Base-by-base conservation (phyloP, 2,113 vertebrate species). In the Ginglymostoma cirratum region DNA sequence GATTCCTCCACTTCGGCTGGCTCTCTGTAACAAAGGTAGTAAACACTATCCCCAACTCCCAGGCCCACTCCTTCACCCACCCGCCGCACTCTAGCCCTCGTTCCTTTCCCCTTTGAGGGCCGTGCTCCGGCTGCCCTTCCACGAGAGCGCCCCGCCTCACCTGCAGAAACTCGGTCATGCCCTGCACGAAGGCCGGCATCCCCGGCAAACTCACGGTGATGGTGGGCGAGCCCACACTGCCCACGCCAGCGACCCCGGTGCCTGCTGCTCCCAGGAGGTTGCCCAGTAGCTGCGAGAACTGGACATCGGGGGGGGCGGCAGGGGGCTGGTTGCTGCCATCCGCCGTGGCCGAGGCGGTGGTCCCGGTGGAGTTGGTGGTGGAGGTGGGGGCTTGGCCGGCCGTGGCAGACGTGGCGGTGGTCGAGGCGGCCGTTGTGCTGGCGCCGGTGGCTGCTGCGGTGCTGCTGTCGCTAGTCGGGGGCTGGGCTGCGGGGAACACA, bases 101-200 rank as follows among this genome's bases (percentile, higher is more conserved):
- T 2, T n/a, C 72, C 45, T 0, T 1, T 15, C 42, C 17, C 80
- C 80, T 10, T 15, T 3, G 70, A 72, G 30, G 27, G n/a, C 14
- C 0, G 55, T 10, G 55, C 0, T 0, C 55, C 55, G 1, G 10
- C 1, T 12, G 12, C 10, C 55, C 55, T 61, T 61, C 55, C 1
- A 10, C 10, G 55, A 61, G 8, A 12, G 55, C 7, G 34, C 27
- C 1, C 87, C 1, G 15, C 96, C 97, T 97, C 69, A 98, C 98
- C 97, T 99, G 98, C 96, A 99, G 97, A 96, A 99, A 98, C n/a
- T 99, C 98, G 1, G 97, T 98, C 97, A 99, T 97, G 95, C 98
- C 98, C 96, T 99, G 98, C 86, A 99, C 97, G 96, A 99, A 98
- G 42, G 98, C 97, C 0, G 98, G 98, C 45, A 98, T 97, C 0